Percentiles rank a stretch among this genome's conserved stretches.
These are phyloP conservation scores for Anguilla marmorata DNA, from an alignment of 2,797 vertebrate species.

Conservation along the genomic window DNA sequence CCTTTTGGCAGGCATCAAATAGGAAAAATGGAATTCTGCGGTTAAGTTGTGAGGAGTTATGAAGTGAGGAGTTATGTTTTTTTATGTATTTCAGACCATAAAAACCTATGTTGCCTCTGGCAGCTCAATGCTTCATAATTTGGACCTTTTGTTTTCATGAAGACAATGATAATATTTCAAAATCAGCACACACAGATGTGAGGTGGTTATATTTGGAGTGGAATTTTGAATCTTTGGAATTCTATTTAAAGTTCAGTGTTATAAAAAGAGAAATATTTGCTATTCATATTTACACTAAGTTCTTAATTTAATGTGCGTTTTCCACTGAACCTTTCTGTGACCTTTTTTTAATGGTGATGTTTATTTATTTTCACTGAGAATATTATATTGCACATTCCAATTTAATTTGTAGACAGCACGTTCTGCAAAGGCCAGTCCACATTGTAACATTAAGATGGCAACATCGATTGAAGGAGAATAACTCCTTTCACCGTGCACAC, in stretches of 20 bases:
- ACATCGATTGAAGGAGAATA: background rate
- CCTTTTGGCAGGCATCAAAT: slow-evolving; percentile 38
- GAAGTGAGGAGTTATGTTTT: slow-evolving; percentile 25
- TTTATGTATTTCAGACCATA: slow-evolving; percentile 38
- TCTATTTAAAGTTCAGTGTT: background rate
- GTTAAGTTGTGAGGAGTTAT: background rate
- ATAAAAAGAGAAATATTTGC: background rate
- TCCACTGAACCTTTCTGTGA: background rate
- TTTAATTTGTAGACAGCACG: background rate
- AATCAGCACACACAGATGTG: slow-evolving; percentile 32
- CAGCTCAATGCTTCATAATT: slow-evolving; percentile 27
- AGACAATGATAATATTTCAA: slow-evolving; percentile 30
- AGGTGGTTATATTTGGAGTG: background rate
- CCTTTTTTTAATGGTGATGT: background rate
- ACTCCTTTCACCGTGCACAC: background rate
- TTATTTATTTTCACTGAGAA: background rate
- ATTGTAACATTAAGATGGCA: background rate
- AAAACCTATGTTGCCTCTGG: slow-evolving; percentile 33
- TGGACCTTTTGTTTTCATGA: slow-evolving; percentile 27
- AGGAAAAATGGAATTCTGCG: slow-evolving; percentile 36
- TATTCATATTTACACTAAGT: background rate
- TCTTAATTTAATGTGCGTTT: background rate
- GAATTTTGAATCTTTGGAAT: slow-evolving; percentile 22
- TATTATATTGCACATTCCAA: background rate
- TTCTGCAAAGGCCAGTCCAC: background rate